Evolutionary conservation across 2,888 invertebrate species (phyloP).

Genomic region (Plutella xylostella): DNA sequence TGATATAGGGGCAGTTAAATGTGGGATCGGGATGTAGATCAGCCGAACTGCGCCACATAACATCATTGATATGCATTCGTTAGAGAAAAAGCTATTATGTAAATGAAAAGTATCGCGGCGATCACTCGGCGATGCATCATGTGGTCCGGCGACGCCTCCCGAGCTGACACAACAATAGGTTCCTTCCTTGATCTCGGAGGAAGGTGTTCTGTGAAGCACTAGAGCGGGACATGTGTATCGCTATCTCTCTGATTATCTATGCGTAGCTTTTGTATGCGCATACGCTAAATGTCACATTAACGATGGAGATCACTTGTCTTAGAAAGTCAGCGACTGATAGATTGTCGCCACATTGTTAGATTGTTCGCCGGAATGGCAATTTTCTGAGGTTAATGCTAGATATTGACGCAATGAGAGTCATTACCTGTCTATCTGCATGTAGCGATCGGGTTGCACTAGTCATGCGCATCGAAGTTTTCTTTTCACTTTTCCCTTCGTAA

Average conservation of each 20-base stretch:
- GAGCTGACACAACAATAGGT: conserved; percentile 36
- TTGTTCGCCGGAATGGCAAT: too few relatives aligned
- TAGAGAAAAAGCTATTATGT: conserved; percentile 6
- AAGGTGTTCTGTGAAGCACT: conserved; percentile 22
- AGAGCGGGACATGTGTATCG: conserved; percentile 42
- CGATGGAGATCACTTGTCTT: neutral
- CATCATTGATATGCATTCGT: conserved; percentile 5
- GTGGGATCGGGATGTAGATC: too few relatives aligned
- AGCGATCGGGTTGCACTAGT: too few relatives aligned
- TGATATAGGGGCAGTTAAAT: too few relatives aligned
- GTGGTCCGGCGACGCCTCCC: conserved; percentile 25
- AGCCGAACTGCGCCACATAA: neutral
- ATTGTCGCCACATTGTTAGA: neutral
- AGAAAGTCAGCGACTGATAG: conserved; percentile 4
- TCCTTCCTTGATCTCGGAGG: conserved; percentile 29
- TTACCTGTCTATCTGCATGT: too few relatives aligned
- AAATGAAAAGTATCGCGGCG: conserved; percentile 4
- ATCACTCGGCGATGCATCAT: conserved; percentile 7
- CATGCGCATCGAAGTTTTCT: too few relatives aligned
- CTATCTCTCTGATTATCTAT: conserved; percentile 28
- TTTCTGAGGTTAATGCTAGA: too few relatives aligned
- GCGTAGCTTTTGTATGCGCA: conserved; percentile 33
- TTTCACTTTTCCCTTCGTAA: too few relatives aligned
- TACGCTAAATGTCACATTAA: conserved; percentile 28
- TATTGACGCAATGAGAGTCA: too few relatives aligned